These are phyloP conservation scores for Thelaira solivaga DNA, from an alignment of 2,888 invertebrate genomes.

Conservation along the genomic window DNA sequence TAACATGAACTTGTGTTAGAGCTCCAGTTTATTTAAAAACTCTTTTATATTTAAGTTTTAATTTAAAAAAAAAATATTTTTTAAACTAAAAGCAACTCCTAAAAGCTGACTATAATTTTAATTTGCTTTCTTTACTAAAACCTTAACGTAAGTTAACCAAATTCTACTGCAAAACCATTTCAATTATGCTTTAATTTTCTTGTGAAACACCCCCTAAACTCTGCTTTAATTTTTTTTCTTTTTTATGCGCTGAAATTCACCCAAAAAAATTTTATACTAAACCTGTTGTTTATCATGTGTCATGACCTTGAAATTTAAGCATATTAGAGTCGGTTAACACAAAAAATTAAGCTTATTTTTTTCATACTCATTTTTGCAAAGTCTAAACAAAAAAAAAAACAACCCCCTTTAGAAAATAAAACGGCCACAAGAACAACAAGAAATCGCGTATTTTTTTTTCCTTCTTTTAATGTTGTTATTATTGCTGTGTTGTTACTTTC, in stretches of 20 bases:
- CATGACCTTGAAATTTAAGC: conserved; percentile 56
- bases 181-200: conserved; percentile 10
- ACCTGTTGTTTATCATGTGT: conserved; percentile 34
- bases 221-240: neutral
- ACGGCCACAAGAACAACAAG: conserved; percentile 25
- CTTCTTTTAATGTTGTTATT: neutral
- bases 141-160: neutral
- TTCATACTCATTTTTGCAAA: neutral
- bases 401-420: conserved; percentile 42
- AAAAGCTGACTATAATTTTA: too few relatives aligned
- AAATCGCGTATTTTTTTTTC: conserved; percentile 32
- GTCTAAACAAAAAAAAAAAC: conserved; percentile 33
- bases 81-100: too few relatives aligned
- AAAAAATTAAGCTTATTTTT: conserved; percentile 49
- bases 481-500: conserved; percentile 28
- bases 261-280: neutral
- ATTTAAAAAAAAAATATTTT: too few relatives aligned
- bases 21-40: too few relatives aligned
- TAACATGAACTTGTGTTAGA: too few relatives aligned
- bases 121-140: neutral
- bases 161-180: too few relatives aligned
- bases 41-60: too few relatives aligned
- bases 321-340: conserved; percentile 40
- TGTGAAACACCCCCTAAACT: neutral
- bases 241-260: neutral